Base-by-base conservation (phyloP, 2,797 vertebrate genomes). In the Apogon talboti region DNA sequence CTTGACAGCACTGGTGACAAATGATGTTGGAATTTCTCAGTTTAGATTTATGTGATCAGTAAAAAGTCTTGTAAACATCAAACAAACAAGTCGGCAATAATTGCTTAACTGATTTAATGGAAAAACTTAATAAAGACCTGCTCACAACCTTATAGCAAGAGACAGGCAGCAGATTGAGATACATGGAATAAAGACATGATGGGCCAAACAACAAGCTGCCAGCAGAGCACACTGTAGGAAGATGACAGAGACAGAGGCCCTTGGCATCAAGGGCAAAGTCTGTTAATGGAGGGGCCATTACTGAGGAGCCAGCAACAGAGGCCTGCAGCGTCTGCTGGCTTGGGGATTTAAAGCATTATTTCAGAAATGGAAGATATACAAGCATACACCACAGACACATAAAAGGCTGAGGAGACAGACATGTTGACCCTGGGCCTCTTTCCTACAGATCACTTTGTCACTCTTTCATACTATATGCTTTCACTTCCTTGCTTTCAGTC, bases 261-360 rank as follows among this genome's bases (percentile, higher is more conserved):
- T 70, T 71, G 76, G 71, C 86, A 66, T 56, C 21, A 70, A 69
- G 71, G 19, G 13, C 59, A 2, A 24, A 57, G 63, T 72, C 65
- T 82, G 76, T 59, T 55, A 59, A 64, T 15, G 46, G 77, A 70
- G 41, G 51, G 56, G 51, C 56, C 60, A 71, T 77, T 71, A 41
- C 1, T 62, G 75, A 74, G 72, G 49, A 76, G 61, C 44, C 66
- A 72, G 74, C 57, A 59, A 50, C 54, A 52, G 71, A 47, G 72
- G 62, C 68, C 65, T 54, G 55, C 38, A 41, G 65, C 9, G 52
- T 64, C 67, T 33, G 68, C 6, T 80, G 66, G 81, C 78, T 67
- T 66, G 47, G 72, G 74, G 80, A 90, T 81, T 84, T 82, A 65
- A 87, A 70, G 82, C 78, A 84, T 89, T 58, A 79, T 84, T 89